Conservation (phyloP, 2,888 invertebrate species). For the Margaritifera margaritifera region DNA sequence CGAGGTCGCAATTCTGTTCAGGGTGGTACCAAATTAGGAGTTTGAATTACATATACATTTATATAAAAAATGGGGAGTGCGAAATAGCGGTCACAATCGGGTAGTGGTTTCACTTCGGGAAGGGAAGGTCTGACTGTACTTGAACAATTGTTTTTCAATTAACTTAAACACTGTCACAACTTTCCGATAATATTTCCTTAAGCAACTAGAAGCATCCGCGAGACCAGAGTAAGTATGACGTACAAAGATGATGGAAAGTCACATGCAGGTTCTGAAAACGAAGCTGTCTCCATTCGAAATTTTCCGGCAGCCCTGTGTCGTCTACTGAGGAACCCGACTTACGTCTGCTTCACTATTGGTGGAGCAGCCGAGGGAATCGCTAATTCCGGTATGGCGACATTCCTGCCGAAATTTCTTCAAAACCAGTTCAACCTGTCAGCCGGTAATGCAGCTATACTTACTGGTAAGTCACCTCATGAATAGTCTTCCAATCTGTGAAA, state of each 20-base stretch:
- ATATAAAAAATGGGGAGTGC: too few species aligned
- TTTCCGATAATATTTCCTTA: conserved; percentile 2
- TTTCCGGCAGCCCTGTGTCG: conserved; percentile 17
- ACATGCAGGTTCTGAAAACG: not conserved
- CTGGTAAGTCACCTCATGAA: conserved; percentile 67
- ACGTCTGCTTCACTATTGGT: conserved; percentile 80
- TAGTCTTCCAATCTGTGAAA: not conserved
- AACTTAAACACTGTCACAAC: not conserved
- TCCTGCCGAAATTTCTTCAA: conserved; percentile 83
- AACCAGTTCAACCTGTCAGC: conserved; percentile 81
- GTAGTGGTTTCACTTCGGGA: too few species aligned
- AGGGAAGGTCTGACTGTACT: too few species aligned
- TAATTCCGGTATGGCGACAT: conserved; percentile 79
- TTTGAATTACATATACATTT: too few species aligned
- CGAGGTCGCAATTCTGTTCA: too few species aligned
- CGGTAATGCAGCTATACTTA: conserved; percentile 79
- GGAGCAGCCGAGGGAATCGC: conserved; percentile 76
- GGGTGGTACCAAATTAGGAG: too few species aligned
- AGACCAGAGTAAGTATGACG: conserved; percentile 38
- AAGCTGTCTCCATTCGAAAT: conserved; percentile 4
- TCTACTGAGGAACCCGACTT: conserved; percentile 55
- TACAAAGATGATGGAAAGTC: conserved; percentile 22
- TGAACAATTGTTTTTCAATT: too few species aligned
- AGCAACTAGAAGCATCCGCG: conserved; percentile 30
- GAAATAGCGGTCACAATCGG: too few species aligned